Evolutionary conservation across 2,888 invertebrate species (phyloP).

Genomic region (Flexamia atlantica): DNA sequence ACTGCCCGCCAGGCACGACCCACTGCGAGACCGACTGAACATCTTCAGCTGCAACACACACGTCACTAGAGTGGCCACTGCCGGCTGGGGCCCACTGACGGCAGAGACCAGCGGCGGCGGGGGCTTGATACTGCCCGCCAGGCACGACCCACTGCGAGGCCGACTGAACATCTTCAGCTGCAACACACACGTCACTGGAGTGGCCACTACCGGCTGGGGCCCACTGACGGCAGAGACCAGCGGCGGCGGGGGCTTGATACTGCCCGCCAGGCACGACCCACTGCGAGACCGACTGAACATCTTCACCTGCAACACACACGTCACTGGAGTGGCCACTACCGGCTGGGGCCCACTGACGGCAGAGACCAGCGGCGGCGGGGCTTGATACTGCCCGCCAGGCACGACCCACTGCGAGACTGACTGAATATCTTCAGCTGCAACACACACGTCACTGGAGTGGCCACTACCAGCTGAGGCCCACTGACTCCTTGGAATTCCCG

Average conservation of each 20-base stretch:
- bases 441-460: not conserved
- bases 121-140: slow-evolving; percentile 54
- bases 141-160: slow-evolving; percentile 77
- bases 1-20: slow-evolving; percentile 72
- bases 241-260: slow-evolving; percentile 61
- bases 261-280: slow-evolving; percentile 73
- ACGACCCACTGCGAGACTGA: slow-evolving; percentile 78
- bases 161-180: slow-evolving; percentile 75
- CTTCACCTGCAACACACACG: slow-evolving; percentile 71
- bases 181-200: slow-evolving; percentile 17
- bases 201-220: slow-evolving; percentile 56
- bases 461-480: too few species aligned
- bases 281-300: slow-evolving; percentile 78
- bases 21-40: slow-evolving; percentile 78
- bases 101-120: slow-evolving; percentile 64
- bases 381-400: slow-evolving; percentile 57
- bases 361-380: slow-evolving; percentile 64
- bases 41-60: slow-evolving; percentile 72
- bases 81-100: slow-evolving; percentile 61
- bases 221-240: slow-evolving; percentile 64
- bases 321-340: slow-evolving; percentile 38
- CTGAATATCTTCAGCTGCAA: slow-evolving; percentile 74
- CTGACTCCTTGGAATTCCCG: too few species aligned
- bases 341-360: slow-evolving; percentile 62
- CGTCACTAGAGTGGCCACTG: slow-evolving; percentile 36